phyloP scores from a whole-genome alignment of 2,113 vertebrate species.

The Tamias sibiricus region DNA sequence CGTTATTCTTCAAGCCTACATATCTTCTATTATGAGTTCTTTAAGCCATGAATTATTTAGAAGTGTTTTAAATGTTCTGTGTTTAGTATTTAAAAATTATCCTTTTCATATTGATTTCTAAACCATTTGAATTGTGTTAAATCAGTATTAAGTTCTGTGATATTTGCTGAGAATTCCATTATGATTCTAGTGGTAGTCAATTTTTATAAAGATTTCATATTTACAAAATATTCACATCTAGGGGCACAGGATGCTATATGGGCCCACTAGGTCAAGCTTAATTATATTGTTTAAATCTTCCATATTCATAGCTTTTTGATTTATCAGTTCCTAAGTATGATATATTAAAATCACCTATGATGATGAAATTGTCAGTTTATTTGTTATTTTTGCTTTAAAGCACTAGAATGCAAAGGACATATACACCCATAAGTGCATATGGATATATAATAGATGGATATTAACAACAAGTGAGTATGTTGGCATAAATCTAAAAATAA shows the following conservation, averaged over 20 bases:
- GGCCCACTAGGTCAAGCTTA: background rate
- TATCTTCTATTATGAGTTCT: background rate
- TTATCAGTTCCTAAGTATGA: background rate
- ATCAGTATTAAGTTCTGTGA: background rate
- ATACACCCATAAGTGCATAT: background rate
- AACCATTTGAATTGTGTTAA: background rate
- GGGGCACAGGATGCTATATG: background rate
- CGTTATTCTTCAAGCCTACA: background rate
- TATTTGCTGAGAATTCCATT: slow-evolving; percentile 1
- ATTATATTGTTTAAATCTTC: background rate
- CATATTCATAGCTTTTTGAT: background rate
- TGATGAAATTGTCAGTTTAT: background rate
- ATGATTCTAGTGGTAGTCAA: background rate
- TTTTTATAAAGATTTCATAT: background rate
- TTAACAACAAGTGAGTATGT: background rate
- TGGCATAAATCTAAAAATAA: background rate
- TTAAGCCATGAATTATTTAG: background rate
- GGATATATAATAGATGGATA: background rate
- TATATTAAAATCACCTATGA: background rate
- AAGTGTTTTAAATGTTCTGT: background rate
- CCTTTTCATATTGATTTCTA: background rate
- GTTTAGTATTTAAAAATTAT: background rate
- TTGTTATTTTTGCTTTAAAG: background rate
- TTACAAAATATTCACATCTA: slow-evolving; percentile 1
- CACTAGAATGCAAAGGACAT: background rate